These are phyloP conservation scores for Globicephala melas DNA, from an alignment of 2,113 vertebrate genomes.

Conservation along the genomic window DNA sequence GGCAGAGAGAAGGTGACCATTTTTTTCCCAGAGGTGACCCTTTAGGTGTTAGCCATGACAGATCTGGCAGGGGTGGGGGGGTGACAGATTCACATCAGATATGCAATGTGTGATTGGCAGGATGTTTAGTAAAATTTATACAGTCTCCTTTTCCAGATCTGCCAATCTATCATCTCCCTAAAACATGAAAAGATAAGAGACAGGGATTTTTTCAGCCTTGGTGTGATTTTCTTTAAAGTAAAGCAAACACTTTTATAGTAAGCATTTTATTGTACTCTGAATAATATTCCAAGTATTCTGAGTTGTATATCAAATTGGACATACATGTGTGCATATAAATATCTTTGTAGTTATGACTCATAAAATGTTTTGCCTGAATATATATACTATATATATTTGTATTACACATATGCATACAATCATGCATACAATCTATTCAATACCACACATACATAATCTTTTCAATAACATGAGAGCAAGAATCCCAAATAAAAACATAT, in stretches of 20 bases:
- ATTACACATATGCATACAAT: not conserved
- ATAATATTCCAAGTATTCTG: not conserved
- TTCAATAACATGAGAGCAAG: not conserved
- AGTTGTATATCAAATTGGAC: not conserved
- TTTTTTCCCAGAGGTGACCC: not conserved
- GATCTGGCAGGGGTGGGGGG: too few species aligned
- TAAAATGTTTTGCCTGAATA: not conserved
- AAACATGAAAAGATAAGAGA: not conserved
- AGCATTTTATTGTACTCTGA: not conserved
- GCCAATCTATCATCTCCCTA: not conserved
- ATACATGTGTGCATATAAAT: not conserved
- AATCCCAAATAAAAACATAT: not conserved
- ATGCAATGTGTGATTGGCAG: not conserved
- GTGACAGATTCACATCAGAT: not conserved
- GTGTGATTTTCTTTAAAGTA: not conserved
- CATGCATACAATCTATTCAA: not conserved
- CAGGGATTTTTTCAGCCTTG: not conserved
- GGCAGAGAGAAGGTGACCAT: not conserved
- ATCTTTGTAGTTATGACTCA: not conserved
- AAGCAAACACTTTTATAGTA: not conserved
- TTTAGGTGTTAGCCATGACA: not conserved
- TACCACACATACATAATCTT: not conserved
- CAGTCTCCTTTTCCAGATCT: not conserved
- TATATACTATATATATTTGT: not conserved
- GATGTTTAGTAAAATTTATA: not conserved